Conservation (phyloP, 2,797 vertebrate genomes). For the Pangasius sanitwongsei region DNA sequence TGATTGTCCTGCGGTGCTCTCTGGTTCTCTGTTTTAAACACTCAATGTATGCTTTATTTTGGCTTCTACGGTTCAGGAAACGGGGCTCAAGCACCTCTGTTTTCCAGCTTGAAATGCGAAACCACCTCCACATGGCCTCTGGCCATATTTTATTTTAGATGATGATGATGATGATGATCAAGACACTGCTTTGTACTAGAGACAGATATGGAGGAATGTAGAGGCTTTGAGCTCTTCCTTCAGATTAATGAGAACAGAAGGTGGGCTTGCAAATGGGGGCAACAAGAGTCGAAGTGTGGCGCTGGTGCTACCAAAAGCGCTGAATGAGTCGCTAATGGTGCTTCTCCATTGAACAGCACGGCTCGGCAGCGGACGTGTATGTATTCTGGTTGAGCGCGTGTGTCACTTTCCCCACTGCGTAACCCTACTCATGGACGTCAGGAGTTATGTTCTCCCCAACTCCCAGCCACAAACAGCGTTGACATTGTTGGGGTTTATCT, state of each 20-base stretch:
- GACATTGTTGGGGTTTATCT: neutral
- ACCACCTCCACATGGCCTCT: neutral
- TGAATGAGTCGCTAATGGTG: neutral
- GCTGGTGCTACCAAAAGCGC: neutral
- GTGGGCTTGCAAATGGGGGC: neutral
- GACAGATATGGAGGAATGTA: neutral
- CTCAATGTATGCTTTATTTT: conserved; percentile 18
- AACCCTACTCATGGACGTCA: neutral
- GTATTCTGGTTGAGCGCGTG: neutral
- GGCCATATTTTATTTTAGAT: neutral
- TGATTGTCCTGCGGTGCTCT: neutral
- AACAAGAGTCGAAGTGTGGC: neutral
- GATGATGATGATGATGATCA: neutral
- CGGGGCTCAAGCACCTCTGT: neutral
- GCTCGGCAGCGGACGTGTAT: neutral
- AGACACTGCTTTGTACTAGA: neutral
- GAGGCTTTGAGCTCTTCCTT: neutral
- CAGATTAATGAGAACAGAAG: neutral
- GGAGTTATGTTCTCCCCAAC: too few species aligned
- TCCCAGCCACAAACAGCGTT: neutral
- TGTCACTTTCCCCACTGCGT: neutral
- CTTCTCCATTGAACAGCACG: neutral
- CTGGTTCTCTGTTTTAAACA: neutral
- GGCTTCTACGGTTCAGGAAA: neutral
- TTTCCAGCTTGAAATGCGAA: conserved; percentile 12